phyloP scores from a whole-genome alignment of 2,113 vertebrate genomes.

The Rhegmatorhina hoffmannsi region DNA sequence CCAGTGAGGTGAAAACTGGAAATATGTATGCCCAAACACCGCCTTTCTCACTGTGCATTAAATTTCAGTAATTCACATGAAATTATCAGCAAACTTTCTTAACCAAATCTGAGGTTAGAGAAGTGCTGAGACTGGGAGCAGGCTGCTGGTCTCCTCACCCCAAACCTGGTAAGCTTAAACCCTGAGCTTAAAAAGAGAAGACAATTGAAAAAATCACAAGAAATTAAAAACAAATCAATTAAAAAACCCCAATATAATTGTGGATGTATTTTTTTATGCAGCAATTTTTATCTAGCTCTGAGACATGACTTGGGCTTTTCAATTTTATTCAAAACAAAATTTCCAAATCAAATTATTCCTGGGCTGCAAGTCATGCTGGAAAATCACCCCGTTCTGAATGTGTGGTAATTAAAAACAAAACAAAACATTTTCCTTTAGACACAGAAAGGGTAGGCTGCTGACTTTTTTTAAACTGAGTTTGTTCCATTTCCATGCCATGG shows the following conservation, averaged over 20 bases:
- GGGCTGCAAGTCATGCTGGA: background rate
- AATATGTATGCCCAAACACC: fast-evolving
- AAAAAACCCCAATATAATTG: background rate
- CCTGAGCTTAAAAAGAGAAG: background rate
- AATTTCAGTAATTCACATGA: background rate
- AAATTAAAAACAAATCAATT: background rate
- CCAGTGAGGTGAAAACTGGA: background rate
- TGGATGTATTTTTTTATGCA: background rate
- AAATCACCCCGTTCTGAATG: background rate
- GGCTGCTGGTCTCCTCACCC: background rate
- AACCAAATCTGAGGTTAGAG: background rate
- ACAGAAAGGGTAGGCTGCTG: background rate
- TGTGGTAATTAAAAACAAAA: background rate
- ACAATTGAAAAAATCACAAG: background rate
- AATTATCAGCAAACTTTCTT: background rate
- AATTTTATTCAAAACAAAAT: background rate
- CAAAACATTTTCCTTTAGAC: background rate
- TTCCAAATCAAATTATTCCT: background rate
- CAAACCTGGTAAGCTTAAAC: background rate
- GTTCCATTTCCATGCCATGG: fast-evolving
- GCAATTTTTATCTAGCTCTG: background rate
- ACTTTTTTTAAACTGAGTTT: background rate
- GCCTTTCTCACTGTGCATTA: background rate
- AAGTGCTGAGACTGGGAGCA: fast-evolving
- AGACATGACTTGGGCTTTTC: background rate